Evolutionary conservation across 1,140 invertebrate genomes (phyloP), one percentile per base, ranked within the genome.

Genomic region (Chlorops oryzae): DNA sequence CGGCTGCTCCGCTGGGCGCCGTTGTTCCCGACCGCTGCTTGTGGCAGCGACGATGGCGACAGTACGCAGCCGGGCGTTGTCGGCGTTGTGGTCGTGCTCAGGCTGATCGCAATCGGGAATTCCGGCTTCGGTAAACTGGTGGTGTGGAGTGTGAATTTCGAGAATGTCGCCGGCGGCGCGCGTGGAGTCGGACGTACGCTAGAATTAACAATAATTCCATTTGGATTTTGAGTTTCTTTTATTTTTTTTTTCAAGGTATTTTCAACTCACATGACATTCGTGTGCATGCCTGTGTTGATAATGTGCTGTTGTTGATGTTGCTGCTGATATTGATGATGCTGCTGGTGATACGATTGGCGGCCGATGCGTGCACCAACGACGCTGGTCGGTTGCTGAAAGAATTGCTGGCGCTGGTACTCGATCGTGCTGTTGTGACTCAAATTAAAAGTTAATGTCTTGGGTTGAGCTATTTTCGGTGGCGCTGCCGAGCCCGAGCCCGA

Each of bases 121-220:
- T 88, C 84, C 0, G 85, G 86, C 41, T 78, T 68, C 0, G 86
- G 86, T 40, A 89, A 65, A 51, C 85, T 82, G 41, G 80, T 84
- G 5, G 83, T 82, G 45, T 87, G 85, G 45, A 88, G 70, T 5
- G 85, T 88, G 57, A 84, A 89, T 63, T 81, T 85, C 34, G 78
- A 75, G 27, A 58, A 71, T 46, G 64, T 59, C 20, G 58, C 59
- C 6, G 61, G 54, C 6, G 61, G 47, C 23, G 59, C 54, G 4
- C 62, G 59, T 2, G 67, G 59, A n/a, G 61, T 66, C 25, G 65
- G 66, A 13, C 63, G 62, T 27, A 62, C 61, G 32, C 68, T 72
- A 28, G 5, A 25, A 32, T 37, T 32, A 5, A 2, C n/a, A 15
- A 38, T 25, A 24, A 10, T 40, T 34, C 28, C 24, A 40, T 20